A percentile compares a stretch with the other conserved stretches of the same genome.
phyloP scores from a whole-genome alignment of 2,113 vertebrate species.

The Chauna torquata region DNA sequence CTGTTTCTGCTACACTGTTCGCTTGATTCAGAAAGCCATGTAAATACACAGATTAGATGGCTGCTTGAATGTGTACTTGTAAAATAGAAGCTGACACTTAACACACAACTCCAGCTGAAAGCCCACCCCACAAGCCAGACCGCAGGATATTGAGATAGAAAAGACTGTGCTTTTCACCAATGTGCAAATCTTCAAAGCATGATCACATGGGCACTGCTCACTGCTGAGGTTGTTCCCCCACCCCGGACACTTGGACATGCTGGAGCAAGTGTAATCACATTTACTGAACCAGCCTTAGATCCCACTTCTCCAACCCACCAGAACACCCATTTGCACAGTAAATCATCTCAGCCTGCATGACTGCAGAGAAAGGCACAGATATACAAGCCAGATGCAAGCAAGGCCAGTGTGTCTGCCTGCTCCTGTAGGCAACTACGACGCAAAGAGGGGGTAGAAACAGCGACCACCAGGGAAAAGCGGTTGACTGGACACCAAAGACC shows the following conservation, averaged over 20 bases:
- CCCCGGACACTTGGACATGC: fast-evolving
- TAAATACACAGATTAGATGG: background rate
- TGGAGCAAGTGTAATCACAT: background rate
- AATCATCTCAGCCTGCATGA: background rate
- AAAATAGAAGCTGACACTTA: background rate
- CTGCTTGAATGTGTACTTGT: background rate
- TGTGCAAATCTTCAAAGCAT: background rate
- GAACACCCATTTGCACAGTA: background rate
- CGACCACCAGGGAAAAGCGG: fast-evolving
- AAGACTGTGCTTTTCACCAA: background rate
- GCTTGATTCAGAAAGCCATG: background rate
- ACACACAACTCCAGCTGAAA: background rate
- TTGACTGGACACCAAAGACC: background rate
- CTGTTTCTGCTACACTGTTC: background rate
- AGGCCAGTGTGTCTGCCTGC: fast-evolving
- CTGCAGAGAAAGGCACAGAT: background rate
- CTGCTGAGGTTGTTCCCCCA: background rate
- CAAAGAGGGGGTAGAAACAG: background rate
- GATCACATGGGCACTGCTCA: fast-evolving
- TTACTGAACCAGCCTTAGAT: background rate
- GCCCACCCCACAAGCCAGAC: background rate
- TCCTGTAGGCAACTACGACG: background rate
- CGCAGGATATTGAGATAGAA: fast-evolving
- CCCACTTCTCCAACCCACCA: background rate
- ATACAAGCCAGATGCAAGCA: background rate